These are phyloP conservation scores for Stenoptilia bipunctidactyla DNA, from an alignment of 2,888 invertebrate genomes.

Conservation along the genomic window DNA sequence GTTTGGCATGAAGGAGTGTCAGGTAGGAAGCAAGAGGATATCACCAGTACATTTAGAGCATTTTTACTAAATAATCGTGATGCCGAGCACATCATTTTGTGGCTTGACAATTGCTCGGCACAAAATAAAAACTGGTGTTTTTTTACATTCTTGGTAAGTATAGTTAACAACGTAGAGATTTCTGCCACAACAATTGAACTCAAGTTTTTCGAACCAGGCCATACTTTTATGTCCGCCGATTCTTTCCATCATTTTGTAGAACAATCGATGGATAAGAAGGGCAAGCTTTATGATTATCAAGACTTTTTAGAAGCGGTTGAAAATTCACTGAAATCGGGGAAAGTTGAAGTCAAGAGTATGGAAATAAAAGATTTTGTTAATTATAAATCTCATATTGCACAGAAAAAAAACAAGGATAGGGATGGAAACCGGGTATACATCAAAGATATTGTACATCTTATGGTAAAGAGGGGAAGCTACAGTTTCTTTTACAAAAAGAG, in stretches of 20 bases:
- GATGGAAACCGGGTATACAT: constrained; percentile 10
- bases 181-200: constrained; percentile 8
- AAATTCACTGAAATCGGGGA: constrained; percentile 11
- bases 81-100: constrained; percentile 5
- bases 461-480: no score
- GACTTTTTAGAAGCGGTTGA: constrained; percentile 9
- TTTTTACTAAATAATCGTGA: no score
- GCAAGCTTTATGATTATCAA: constrained; percentile 9
- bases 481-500: constrained; percentile 10
- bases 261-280: constrained; percentile 9
- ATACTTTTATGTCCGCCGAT: constrained; percentile 5
- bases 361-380: constrained; percentile 12
- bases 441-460: constrained; percentile 11
- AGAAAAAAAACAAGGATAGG: constrained; percentile 9
- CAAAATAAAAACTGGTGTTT: no score
- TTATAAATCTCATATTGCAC: constrained; percentile 10
- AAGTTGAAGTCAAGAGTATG: constrained; percentile 11
- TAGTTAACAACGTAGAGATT: constrained; percentile 7
- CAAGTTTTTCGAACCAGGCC: constrained; percentile 11
- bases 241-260: no score
- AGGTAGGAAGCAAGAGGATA: no score
- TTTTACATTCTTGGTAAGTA: no score
- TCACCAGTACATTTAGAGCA: no score
- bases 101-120: constrained; percentile 6
- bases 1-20: no score